Conservation (phyloP, 2,888 invertebrate genomes). For the Coecobrya sp. region DNA sequence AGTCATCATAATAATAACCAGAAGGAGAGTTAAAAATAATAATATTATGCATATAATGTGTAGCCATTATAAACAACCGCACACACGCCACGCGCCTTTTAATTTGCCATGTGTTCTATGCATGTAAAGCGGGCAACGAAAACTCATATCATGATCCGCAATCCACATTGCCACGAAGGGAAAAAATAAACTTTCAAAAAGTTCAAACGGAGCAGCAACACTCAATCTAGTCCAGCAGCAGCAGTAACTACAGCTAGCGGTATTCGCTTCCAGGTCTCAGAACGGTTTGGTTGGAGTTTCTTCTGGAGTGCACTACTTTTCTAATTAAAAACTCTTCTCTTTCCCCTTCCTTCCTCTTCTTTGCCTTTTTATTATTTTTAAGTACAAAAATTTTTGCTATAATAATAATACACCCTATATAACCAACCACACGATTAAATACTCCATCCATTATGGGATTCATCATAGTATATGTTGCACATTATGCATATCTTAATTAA, state of each 20-base stretch:
- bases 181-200: too few species aligned
- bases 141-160: too few species aligned
- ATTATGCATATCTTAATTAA: too few species aligned
- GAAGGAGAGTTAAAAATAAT: neutral
- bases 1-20: neutral
- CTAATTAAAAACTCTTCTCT: constrained; percentile 45
- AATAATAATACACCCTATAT: neutral
- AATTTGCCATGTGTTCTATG: neutral
- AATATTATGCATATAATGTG: neutral
- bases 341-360: neutral
- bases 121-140: neutral
- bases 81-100: neutral
- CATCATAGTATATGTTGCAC: neutral
- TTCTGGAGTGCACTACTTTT: constrained; percentile 26
- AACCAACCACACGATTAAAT: neutral
- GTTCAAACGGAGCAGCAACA: too few species aligned
- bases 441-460: neutral
- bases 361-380: neutral
- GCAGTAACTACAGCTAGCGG: neutral
- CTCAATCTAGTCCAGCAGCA: neutral
- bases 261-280: neutral
- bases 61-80: neutral
- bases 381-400: neutral
- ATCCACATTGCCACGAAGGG: too few species aligned
- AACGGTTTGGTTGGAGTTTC: neutral